phyloP scores from a whole-genome alignment of 2,797 vertebrate genomes.

The Clarias laeviceps region DNA sequence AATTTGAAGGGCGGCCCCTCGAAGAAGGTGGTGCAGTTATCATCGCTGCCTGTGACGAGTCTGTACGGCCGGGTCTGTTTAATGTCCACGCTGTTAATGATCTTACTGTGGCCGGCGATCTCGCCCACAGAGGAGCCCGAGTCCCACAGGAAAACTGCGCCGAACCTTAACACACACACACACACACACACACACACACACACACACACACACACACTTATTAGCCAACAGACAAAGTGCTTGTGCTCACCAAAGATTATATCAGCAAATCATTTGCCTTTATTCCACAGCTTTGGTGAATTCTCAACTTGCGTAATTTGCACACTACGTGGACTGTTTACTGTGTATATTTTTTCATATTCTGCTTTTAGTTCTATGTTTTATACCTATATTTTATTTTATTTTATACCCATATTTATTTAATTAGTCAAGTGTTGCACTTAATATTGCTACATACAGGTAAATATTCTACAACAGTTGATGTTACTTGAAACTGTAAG shows the following conservation, averaged over 20 bases:
- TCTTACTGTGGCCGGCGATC: conserved; percentile 86
- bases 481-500: too few species aligned
- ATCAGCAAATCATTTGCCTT: background rate
- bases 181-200: conserved; percentile 13
- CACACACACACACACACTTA: background rate
- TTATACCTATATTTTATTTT: too few species aligned
- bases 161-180: conserved; percentile 77
- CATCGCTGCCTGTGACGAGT: conserved; percentile 85
- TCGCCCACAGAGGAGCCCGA: conserved; percentile 90
- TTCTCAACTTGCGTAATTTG: too few species aligned
- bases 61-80: conserved; percentile 90
- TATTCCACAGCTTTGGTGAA: background rate
- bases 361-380: too few species aligned
- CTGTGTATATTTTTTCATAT: too few species aligned
- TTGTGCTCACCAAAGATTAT: background rate
- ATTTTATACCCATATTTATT: too few species aligned
- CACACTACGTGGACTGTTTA: too few species aligned
- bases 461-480: background rate
- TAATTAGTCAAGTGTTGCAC: too few species aligned
- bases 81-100: conserved; percentile 91
- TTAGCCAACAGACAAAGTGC: background rate
- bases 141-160: conserved; percentile 93
- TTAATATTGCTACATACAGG: too few species aligned
- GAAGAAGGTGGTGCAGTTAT: conserved; percentile 83
- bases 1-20: conserved; percentile 96